Base-by-base conservation (phyloP, 2,888 invertebrate genomes). In the Malthinus flaveolus region DNA sequence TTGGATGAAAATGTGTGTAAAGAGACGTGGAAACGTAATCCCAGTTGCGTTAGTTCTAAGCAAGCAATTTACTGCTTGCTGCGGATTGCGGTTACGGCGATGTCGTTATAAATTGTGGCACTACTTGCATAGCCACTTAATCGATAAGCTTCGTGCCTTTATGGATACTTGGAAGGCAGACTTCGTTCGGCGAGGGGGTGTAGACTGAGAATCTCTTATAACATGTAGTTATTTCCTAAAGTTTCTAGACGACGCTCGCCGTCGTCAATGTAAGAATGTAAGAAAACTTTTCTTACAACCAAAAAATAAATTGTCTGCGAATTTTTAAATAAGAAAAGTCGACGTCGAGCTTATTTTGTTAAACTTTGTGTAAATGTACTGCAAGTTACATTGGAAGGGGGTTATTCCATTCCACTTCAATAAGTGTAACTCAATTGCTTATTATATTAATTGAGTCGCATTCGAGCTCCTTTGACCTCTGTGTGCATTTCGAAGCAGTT, bases 1-100 rank as follows among this genome's bases (percentile, higher is more conserved):
- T 62, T 64, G 59, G 57, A 42, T 49, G 31, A 23, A 48, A 64
- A 59, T 52, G 55, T 50, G 59, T 53, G 56, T 48, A 51, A 49
- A 39, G 56, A 52, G 56, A 49, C 56, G 39, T 49, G 42, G 58
- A 52, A 54, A 49, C 56, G 35, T 49, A 47, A 52, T 54, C 44
- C 51, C 59, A 57, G 62, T 60, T 53, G 63, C 55, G 49, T 55
- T 59, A 47, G 49, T 49, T 50, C 53, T 52, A 47, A 49, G 47
- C 50, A 47, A 59, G 55, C 59, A 55, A 55, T 59, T 59, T 55
- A 55, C 59, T 50, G 55, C 50, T 35, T 42, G 50, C 44, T 49
- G 54, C 49, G 55, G 55, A 55, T 50, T 59, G 59, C 39, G 59
- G 59, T 59, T 59, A 34, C 54, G 33, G 46, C 39, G 59, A 59